Evolutionary conservation across 2,797 vertebrate genomes (phyloP).

Genomic region (Sylvilagus floridanus): DNA sequence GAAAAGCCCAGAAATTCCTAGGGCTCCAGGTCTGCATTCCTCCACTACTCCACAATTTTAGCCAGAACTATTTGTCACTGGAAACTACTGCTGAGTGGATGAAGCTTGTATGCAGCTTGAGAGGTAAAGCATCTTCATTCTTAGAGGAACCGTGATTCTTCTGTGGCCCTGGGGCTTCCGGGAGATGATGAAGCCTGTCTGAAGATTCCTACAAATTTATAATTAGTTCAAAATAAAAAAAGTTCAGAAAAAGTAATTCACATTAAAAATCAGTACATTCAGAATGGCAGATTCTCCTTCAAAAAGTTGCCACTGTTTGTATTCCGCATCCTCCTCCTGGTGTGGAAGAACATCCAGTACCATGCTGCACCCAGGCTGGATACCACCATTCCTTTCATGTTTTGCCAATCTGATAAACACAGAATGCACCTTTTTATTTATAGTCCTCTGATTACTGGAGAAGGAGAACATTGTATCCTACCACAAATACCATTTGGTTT

Average conservation of each 20-base stretch:
- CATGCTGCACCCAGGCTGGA: background rate
- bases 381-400: constrained; percentile 32
- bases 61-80: background rate
- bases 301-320: background rate
- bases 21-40: background rate
- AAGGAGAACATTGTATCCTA: constrained; percentile 39
- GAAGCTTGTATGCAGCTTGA: background rate
- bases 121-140: background rate
- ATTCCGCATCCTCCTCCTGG: background rate
- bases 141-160: background rate
- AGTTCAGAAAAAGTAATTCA: background rate
- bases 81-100: background rate
- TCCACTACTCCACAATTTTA: background rate
- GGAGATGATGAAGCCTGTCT: background rate
- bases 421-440: background rate
- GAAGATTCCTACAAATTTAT: background rate
- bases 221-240: background rate
- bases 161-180: background rate
- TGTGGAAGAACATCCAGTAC: background rate
- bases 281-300: background rate
- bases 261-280: background rate
- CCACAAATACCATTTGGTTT: background rate
- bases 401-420: constrained; percentile 69
- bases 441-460: constrained; percentile 29
- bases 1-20: background rate